phyloP scores from a whole-genome alignment of 1,140 invertebrate genomes.

The Scaptomyza hsui region DNA sequence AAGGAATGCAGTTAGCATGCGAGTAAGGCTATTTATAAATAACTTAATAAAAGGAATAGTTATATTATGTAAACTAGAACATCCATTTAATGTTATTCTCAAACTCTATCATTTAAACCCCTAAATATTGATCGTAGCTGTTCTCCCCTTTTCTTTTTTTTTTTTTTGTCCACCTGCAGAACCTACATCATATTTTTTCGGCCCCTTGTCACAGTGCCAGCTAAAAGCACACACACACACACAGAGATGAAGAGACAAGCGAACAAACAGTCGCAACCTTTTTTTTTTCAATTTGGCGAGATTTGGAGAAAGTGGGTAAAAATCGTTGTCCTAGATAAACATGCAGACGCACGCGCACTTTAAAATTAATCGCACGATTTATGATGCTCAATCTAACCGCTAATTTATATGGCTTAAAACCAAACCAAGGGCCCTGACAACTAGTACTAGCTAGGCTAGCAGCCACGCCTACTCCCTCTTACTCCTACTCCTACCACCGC shows the following conservation, averaged over 20 bases:
- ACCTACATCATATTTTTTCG: constrained; percentile 13
- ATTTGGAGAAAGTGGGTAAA: constrained; percentile 23
- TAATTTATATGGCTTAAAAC: constrained; percentile 74
- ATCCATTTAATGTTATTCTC: background rate
- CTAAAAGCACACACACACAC: background rate
- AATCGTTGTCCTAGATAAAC: constrained; percentile 56
- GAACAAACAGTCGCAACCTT: background rate
- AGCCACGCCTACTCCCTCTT: background rate
- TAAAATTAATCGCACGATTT: constrained; percentile 76
- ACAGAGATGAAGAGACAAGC: background rate
- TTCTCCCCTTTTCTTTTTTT: background rate
- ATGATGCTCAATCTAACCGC: constrained; percentile 78
- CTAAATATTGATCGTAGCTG: constrained; percentile 2
- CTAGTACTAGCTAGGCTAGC: constrained; percentile 33
- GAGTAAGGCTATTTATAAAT: background rate
- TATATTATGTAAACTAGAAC: too few relatives aligned
- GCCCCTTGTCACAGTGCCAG: constrained; percentile 17
- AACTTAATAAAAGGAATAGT: too few relatives aligned
- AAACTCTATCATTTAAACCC: background rate
- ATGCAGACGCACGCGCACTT: constrained; percentile 59
- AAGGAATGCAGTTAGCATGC: constrained; percentile 27
- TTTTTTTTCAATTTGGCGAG: constrained; percentile 20
- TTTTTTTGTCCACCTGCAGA: constrained; percentile 6
- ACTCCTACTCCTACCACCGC: constrained; percentile 14
- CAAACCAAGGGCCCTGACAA: constrained; percentile 23